Conservation (phyloP, 2,797 vertebrate species). For the Selene dorsalis region DNA sequence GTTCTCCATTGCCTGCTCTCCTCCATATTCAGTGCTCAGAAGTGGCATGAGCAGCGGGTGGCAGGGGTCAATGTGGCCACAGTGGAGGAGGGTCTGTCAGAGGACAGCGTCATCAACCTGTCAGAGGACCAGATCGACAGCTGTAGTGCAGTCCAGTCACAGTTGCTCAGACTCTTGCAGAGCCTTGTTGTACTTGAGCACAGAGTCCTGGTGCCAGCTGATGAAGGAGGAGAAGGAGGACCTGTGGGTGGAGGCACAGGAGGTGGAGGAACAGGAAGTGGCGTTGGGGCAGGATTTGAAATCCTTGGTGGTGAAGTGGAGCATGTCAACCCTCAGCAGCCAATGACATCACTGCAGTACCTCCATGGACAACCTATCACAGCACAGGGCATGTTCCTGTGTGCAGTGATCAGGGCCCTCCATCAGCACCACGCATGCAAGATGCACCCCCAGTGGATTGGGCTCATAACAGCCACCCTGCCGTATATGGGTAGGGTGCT, state of each 20-base stretch:
- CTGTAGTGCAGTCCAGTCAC: constrained; percentile 95
- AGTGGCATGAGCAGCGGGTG: constrained; percentile 92
- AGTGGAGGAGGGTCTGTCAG: constrained; percentile 96
- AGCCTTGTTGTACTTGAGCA: constrained; percentile 95
- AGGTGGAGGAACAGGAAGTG: constrained; percentile 84
- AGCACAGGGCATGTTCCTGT: constrained; percentile 98
- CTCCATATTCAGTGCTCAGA: constrained; percentile 97
- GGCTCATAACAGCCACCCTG: constrained; percentile 94
- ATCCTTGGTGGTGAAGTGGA: constrained; percentile 92
- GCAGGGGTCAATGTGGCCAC: constrained; percentile 88
- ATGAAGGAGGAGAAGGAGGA: constrained; percentile 88
- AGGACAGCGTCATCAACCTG: constrained; percentile 97
- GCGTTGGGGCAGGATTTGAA: constrained; percentile 89
- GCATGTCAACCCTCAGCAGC: constrained; percentile 96
- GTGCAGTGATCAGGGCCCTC: constrained; percentile 95
- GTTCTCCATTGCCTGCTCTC: constrained; percentile 96
- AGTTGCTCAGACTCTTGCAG: constrained; percentile 94
- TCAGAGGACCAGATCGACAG: constrained; percentile 96
- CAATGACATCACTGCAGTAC: constrained; percentile 96
- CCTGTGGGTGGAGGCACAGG: constrained; percentile 82
- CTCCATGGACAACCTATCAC: constrained; percentile 97
- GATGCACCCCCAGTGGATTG: constrained; percentile 99
- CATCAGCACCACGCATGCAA: constrained; percentile 98
- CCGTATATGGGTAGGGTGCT: constrained; percentile 98
- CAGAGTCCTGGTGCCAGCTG: constrained; percentile 90